Conservation (phyloP, 2,113 vertebrate species). For the Mola mola region DNA sequence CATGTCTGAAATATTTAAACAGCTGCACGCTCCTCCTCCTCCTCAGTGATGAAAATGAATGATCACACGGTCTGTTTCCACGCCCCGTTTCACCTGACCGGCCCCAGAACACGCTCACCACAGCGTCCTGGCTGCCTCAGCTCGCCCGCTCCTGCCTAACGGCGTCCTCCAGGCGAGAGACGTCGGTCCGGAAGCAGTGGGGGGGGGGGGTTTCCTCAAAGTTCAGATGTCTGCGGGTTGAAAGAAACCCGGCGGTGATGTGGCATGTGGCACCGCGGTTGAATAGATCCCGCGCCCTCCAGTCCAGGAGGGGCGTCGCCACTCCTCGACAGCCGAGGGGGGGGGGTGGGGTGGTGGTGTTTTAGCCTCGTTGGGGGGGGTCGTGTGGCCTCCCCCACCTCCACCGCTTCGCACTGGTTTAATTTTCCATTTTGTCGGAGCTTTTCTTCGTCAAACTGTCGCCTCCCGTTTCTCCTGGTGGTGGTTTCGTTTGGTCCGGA, state of each 20-base stretch:
- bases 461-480: constrained; percentile 57
- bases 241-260: constrained; percentile 42
- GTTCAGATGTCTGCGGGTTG: constrained; percentile 49
- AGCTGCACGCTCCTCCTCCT: constrained; percentile 39
- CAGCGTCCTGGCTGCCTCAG: constrained; percentile 13
- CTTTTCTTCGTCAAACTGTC: constrained; percentile 67
- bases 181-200: constrained; percentile 64
- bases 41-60: constrained; percentile 56
- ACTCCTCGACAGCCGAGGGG: constrained; percentile 66
- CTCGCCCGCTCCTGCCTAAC: no score
- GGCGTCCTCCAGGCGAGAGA: constrained; percentile 75
- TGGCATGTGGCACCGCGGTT: constrained; percentile 83
- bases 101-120: constrained; percentile 66
- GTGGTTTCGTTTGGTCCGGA: constrained; percentile 54
- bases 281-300: constrained; percentile 87
- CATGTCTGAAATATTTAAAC: constrained; percentile 55
- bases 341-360: constrained; percentile 68
- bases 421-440: constrained; percentile 73
- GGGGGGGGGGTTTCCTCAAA: constrained; percentile 53
- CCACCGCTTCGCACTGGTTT: constrained; percentile 82
- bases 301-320: constrained; percentile 84
- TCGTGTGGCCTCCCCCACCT: constrained; percentile 83
- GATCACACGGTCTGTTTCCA: constrained; percentile 51
- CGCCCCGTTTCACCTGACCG: constrained; percentile 59
- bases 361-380: constrained; percentile 69